Conservation (phyloP, 1,140 invertebrate genomes). For the Drosophila oshimai region DNA sequence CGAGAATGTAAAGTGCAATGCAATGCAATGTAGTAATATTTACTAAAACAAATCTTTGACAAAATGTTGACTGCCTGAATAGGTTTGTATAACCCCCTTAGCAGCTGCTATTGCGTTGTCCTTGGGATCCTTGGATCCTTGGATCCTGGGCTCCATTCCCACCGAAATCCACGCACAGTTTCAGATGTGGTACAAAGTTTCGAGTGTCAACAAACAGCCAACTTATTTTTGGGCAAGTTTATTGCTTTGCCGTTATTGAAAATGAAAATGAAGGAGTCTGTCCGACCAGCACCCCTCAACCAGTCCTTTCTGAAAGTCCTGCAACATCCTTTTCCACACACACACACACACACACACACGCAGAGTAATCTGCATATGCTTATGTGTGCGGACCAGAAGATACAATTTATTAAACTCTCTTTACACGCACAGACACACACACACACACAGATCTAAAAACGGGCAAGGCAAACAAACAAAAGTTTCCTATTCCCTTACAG, state of each 20-base stretch:
- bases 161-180: background rate
- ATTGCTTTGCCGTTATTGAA: constrained; percentile 67
- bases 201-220: constrained; percentile 5
- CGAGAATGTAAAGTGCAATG: too few species aligned
- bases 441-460: constrained; percentile 1
- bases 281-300: background rate
- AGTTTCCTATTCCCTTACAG: constrained; percentile 19
- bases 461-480: constrained; percentile 41
- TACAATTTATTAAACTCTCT: constrained; percentile 64
- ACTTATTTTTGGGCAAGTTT: constrained; percentile 46
- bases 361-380: constrained; percentile 55
- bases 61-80: too few species aligned
- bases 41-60: too few species aligned
- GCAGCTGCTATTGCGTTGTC: background rate
- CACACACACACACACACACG: background rate
- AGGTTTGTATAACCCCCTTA: too few species aligned
- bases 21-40: too few species aligned
- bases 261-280: constrained; percentile 28
- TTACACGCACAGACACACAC: background rate
- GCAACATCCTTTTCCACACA: background rate
- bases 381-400: constrained; percentile 38
- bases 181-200: constrained; percentile 29
- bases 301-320: background rate
- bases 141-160: background rate
- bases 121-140: too few species aligned